Conservation (phyloP, 1,140 invertebrate species). For the Riptortus pedestris region DNA sequence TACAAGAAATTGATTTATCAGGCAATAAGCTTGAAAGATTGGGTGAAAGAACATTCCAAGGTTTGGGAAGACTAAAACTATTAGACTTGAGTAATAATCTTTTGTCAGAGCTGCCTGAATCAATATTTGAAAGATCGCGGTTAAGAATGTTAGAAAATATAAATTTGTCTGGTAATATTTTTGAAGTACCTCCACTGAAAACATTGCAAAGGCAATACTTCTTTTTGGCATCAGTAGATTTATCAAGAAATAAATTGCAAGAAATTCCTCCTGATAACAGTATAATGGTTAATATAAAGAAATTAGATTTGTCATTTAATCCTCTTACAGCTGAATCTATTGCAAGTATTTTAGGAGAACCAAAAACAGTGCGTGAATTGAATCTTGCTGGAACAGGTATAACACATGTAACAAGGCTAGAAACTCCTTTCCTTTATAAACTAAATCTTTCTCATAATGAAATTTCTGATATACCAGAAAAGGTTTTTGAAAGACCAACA, state of each 20-base stretch:
- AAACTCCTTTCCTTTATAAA: slow-evolving; percentile 72
- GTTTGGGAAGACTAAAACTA: slow-evolving; percentile 59
- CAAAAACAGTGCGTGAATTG: slow-evolving; percentile 71
- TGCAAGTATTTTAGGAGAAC: slow-evolving; percentile 66
- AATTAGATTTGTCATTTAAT: slow-evolving; percentile 76
- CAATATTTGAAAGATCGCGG: slow-evolving; percentile 69
- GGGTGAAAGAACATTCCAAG: slow-evolving; percentile 70
- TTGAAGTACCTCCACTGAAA: slow-evolving; percentile 63
- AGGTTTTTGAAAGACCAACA: slow-evolving; percentile 63
- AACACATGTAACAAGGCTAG: slow-evolving; percentile 52
- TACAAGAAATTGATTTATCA: slow-evolving; percentile 67
- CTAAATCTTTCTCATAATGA: slow-evolving; percentile 75
- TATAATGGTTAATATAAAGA: slow-evolving; percentile 77
- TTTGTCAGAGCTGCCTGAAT: slow-evolving; percentile 61
- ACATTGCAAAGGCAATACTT: slow-evolving; percentile 71
- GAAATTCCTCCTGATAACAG: slow-evolving; percentile 72
- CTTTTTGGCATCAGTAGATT: slow-evolving; percentile 63
- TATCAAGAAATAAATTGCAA: slow-evolving; percentile 64
- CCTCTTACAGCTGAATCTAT: slow-evolving; percentile 62
- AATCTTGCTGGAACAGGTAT: slow-evolving; percentile 73
- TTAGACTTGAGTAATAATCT: slow-evolving; percentile 66
- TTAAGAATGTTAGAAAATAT: slow-evolving; percentile 71
- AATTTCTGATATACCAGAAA: slow-evolving; percentile 51
- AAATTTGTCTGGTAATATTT: slow-evolving; percentile 65
- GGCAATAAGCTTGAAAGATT: slow-evolving; percentile 62